Conservation (phyloP, 2,888 invertebrate species). For the Tortrix viridana region DNA sequence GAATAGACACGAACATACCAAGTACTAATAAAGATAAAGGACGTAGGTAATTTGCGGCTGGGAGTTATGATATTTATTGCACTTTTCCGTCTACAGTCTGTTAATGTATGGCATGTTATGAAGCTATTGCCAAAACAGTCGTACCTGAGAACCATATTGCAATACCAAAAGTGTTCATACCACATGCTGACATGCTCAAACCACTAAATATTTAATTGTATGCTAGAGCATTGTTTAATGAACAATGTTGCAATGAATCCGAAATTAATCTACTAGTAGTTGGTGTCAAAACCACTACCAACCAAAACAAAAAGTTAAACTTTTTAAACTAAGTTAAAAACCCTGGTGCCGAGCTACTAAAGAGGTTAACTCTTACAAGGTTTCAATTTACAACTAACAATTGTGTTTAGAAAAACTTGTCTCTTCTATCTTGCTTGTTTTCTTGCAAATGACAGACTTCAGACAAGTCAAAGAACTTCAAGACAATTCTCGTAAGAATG, state of each 20-base stretch:
- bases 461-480: slow-evolving; percentile 2
- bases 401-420: slow-evolving; percentile 8
- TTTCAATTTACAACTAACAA: neutral
- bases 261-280: no score
- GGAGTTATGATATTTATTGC: slow-evolving; percentile 14
- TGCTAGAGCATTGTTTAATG: neutral
- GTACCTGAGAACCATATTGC: slow-evolving; percentile 4
- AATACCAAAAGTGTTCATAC: neutral
- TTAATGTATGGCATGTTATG: slow-evolving; percentile 9
- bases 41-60: slow-evolving; percentile 17
- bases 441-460: neutral
- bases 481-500: slow-evolving; percentile 12
- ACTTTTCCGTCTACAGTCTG: slow-evolving; percentile 1
- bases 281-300: no score
- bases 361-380: slow-evolving; percentile 15
- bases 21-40: slow-evolving; percentile 14
- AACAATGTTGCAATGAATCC: no score
- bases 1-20: slow-evolving; percentile 26
- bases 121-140: slow-evolving; percentile 3
- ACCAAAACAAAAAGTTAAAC: slow-evolving; percentile 9
- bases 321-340: slow-evolving; percentile 9
- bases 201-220: neutral
- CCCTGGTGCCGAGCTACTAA: slow-evolving; percentile 1
- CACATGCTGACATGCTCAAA: neutral
- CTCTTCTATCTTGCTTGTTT: slow-evolving; percentile 7